Evolutionary conservation across 2,888 invertebrate genomes (phyloP).

Genomic region (Lycaena phlaeas): DNA sequence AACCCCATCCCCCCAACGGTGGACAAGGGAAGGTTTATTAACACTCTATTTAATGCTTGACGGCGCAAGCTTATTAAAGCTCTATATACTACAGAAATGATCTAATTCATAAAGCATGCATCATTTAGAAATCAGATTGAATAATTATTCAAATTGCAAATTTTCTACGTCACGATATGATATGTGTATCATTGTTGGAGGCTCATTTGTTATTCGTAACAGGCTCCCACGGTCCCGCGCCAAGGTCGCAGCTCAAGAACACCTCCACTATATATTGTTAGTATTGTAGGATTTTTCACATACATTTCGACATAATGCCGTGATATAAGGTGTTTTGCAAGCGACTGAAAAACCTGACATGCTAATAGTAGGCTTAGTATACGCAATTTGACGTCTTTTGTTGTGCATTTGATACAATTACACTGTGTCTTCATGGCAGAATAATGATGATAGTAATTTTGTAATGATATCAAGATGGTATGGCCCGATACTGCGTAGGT

Average conservation of each 20-base stretch:
- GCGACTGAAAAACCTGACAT: slow-evolving; percentile 10
- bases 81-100: no score
- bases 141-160: slow-evolving; percentile 5
- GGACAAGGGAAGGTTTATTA: no score
- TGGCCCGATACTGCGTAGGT: no score
- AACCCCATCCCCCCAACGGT: no score
- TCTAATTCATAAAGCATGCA: no score
- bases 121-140: no score
- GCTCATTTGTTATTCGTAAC: slow-evolving; percentile 4
- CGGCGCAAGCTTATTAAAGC: no score
- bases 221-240: slow-evolving; percentile 1
- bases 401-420: no score
- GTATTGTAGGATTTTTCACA: not conserved
- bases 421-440: no score
- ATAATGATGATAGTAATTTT: no score
- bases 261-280: slow-evolving; percentile 29
- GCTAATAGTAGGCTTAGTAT: slow-evolving; percentile 4
- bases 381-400: not conserved
- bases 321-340: slow-evolving; percentile 32
- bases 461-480: no score
- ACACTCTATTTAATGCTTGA: no score
- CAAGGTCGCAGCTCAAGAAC: slow-evolving; percentile 4
- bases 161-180: not conserved
- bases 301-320: slow-evolving; percentile 44
- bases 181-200: not conserved